These are phyloP conservation scores for Dinocampus coccinellae DNA, from an alignment of 2,888 invertebrate genomes.

Conservation along the genomic window DNA sequence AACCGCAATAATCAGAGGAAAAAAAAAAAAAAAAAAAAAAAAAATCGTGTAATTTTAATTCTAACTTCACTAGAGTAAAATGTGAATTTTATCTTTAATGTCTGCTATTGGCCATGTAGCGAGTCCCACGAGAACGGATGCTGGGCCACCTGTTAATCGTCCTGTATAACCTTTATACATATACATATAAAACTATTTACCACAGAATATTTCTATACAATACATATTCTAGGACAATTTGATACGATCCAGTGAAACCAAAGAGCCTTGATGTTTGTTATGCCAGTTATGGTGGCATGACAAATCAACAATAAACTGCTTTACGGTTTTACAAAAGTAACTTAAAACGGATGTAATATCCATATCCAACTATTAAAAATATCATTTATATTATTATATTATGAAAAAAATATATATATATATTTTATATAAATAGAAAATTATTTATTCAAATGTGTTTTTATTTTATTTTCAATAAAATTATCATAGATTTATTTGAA, in stretches of 20 bases:
- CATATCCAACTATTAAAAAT: background rate
- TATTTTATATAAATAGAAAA: background rate
- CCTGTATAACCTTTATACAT: background rate
- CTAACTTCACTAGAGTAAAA: background rate
- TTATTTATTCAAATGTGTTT: background rate
- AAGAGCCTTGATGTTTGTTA: background rate
- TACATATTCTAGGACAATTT: background rate
- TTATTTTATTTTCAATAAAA: no score
- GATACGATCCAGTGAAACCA: background rate
- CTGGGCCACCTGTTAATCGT: conserved; percentile 35
- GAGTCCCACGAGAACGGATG: conserved; percentile 14
- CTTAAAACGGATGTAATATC: background rate
- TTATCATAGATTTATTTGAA: no score
- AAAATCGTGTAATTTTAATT: background rate
- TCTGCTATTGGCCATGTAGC: background rate
- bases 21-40: background rate
- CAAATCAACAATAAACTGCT: background rate
- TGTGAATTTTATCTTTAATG: conserved; percentile 20
- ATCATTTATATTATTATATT: background rate
- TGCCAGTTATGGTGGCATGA: background rate
- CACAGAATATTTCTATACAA: background rate
- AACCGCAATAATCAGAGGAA: background rate
- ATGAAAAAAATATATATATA: background rate
- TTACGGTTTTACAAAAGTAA: background rate
- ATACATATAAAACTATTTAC: background rate